Percentiles rank a stretch among this genome's conserved stretches.
phyloP scores from a whole-genome alignment of 2,113 vertebrate genomes.

The Rhinolophus sinicus region DNA sequence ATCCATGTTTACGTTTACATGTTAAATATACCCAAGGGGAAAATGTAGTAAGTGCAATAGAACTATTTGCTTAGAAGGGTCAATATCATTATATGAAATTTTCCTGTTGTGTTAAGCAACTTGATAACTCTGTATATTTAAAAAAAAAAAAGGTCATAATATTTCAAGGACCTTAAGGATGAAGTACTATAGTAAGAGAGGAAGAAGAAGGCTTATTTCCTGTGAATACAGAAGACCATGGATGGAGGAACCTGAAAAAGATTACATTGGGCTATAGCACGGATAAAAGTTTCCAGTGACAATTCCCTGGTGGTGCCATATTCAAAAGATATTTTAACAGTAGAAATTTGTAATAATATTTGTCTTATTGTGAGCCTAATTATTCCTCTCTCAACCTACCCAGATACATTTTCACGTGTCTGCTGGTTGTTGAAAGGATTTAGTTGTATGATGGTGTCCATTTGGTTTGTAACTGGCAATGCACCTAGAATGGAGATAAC shows the following conservation, averaged over 20 bases:
- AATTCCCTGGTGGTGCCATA: accelerated
- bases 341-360: background rate
- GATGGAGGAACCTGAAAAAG: background rate
- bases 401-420: background rate
- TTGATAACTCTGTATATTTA: background rate
- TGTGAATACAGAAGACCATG: accelerated
- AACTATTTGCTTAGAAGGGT: background rate
- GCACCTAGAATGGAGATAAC: background rate
- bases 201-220: background rate
- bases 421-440: background rate
- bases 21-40: background rate
- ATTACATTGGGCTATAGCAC: background rate
- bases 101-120: background rate
- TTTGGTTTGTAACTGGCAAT: background rate
- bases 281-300: background rate
- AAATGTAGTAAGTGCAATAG: background rate
- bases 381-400: background rate
- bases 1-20: background rate
- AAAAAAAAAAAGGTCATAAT: background rate
- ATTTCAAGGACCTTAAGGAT: background rate
- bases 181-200: background rate
- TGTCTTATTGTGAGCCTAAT: background rate
- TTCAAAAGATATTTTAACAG: background rate
- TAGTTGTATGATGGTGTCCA: background rate
- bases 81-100: background rate